phyloP scores from a whole-genome alignment of 2,888 invertebrate genomes.

The Sylvicola cinctus region DNA sequence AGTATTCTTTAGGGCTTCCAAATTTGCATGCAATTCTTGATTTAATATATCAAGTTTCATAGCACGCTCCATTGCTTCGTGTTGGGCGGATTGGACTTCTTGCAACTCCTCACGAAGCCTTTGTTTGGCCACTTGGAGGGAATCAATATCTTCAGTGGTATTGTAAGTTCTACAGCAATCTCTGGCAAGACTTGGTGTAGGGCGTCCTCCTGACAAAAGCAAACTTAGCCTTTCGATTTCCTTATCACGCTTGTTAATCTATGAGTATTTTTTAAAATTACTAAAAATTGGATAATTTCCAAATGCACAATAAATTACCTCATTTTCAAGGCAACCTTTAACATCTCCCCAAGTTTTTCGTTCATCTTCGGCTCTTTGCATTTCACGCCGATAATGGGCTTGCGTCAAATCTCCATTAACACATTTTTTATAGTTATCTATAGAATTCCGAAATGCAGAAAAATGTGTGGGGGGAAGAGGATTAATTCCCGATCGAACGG shows the following conservation, averaged over 20 bases:
- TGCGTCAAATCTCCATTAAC: constrained; percentile 14
- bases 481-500: constrained; percentile 17
- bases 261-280: constrained; percentile 3
- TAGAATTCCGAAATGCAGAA: constrained; percentile 6
- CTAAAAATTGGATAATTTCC: constrained; percentile 1
- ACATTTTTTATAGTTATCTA: constrained; percentile 19
- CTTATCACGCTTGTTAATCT: constrained; percentile 29
- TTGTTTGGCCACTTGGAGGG: constrained; percentile 37
- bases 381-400: constrained; percentile 18
- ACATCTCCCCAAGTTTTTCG: constrained; percentile 25
- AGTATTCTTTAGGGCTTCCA: constrained; percentile 50
- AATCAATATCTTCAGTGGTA: constrained; percentile 35
- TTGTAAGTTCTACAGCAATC: constrained; percentile 47
- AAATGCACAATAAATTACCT: neutral
- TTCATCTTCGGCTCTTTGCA: constrained; percentile 23
- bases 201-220: constrained; percentile 50
- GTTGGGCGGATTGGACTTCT: too few species aligned
- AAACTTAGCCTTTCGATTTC: constrained; percentile 49
- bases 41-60: constrained; percentile 53
- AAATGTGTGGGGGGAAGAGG: constrained; percentile 12
- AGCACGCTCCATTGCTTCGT: constrained; percentile 63
- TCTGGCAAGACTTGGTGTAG: constrained; percentile 35
- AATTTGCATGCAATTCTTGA: constrained; percentile 43
- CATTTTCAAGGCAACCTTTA: constrained; percentile 17
- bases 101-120: constrained; percentile 10